Base-by-base conservation (phyloP, 2,797 vertebrate species). In the Alfaro cultratus region DNA sequence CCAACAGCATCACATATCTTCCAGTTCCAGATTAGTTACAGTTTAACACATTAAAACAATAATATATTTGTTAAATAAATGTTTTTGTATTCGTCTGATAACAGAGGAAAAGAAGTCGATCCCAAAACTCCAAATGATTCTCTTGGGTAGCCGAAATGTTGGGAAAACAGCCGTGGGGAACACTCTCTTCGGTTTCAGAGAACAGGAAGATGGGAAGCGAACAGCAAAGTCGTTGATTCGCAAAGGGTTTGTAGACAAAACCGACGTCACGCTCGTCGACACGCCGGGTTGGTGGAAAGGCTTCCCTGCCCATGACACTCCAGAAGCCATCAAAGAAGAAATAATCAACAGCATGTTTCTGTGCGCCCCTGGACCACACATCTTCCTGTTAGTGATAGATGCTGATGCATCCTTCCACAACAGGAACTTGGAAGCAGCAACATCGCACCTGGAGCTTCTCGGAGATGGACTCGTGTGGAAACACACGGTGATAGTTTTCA, bases 281-380 rank as follows among this genome's bases (percentile, higher is more conserved):
- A 94, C 91, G 9, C 87, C 87, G 6, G 87, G 93, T 9, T 93
- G 90, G 87, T 87, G 87, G 87, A 91, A 89, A 86, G 80, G 80
- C 47, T 91, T 86, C 74, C 0, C 26, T 10, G 51, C 21, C 21
- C 0, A 0, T 26, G 21, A 53, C 51, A 26, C n/a, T n/a, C 75
- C 89, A 26, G 83, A 88, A 53, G 76, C 5, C 0, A 91, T 91
- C 51, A 93, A 86, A 83, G 88, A 93, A 5, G 89, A 93, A 79
- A 34, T 90, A 26, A 83, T 49, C 49, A 7, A 1, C 57, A 90
- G 92, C 71, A 26, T 86, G 78, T 92, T 85, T 34, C 64, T 87
- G 49, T 91, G 91, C 67, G 80, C 4, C 2, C 89, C 91, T 0
- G 91, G 90, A n/a, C 88, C 91, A 34, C 89, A 93, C 0, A 71